phyloP scores from a whole-genome alignment of 2,113 vertebrate genomes.

The Bathybates hornii region DNA sequence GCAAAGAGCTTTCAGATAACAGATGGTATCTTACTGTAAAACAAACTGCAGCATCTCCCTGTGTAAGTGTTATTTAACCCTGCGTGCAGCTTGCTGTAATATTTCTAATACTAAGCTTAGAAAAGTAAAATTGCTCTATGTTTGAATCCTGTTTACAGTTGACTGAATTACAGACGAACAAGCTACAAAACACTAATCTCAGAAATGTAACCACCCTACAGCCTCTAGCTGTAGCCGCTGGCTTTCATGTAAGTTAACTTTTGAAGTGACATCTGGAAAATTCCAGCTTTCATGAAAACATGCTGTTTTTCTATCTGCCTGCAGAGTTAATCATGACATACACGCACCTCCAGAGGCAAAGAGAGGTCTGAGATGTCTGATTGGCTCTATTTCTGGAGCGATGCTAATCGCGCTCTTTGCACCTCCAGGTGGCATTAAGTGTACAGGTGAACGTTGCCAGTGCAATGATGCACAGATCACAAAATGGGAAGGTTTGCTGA shows the following conservation, averaged over 20 bases:
- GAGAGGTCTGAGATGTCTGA: not conserved
- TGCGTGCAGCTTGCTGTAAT: rapidly evolving
- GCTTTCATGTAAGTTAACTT: not conserved
- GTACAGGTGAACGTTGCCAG: not conserved
- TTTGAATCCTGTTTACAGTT: not conserved
- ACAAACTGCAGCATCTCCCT: not conserved
- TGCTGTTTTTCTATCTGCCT: not conserved
- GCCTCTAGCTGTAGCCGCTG: not conserved
- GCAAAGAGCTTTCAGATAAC: not conserved
- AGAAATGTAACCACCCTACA: not conserved
- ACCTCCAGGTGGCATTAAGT: not conserved
- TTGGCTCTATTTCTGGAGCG: constrained; percentile 24
- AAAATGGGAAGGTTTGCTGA: not conserved
- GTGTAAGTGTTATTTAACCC: not conserved
- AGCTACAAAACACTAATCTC: not conserved
- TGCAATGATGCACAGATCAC: not conserved
- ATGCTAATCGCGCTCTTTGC: not conserved
- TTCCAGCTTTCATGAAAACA: not conserved
- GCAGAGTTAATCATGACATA: not conserved
- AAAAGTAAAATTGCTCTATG: not conserved
- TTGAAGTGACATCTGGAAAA: not conserved
- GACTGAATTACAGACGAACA: not conserved
- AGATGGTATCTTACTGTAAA: not conserved
- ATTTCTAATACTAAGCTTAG: not conserved
- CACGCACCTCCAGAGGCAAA: not conserved